Evolutionary conservation across 2,797 vertebrate species (phyloP), one percentile per base, ranked within the genome.

Genomic region (Distichodus sexfasciatus): DNA sequence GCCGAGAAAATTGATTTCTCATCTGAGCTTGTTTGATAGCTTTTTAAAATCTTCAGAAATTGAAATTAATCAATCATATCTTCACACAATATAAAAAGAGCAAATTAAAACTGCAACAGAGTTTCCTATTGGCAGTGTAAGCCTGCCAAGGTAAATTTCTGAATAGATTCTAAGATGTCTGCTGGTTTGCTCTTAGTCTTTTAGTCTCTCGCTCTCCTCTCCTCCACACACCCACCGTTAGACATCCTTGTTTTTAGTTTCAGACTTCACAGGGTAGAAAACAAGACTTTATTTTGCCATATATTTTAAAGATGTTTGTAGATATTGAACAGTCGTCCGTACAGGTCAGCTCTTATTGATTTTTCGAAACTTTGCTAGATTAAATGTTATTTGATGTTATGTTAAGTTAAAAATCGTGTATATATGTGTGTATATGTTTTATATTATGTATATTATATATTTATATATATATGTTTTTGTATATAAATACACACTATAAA

Each of bases 1-100:
- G 94, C 96, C 97, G 95, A 97, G 96, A 96, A 98, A 98, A 98
- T 98, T 99, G 97, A 99, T 99, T 98, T 98, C 93, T 98, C 96
- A 97, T 98, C 95, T 95, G 93, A 97, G 96, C 92, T 93, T 97
- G 95, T 98, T 99, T 98, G 96, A 98, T 98, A 97, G 96, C 97
- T 98, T 98, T 97, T 96, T 95, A 99, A 99, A 98, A n/a, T n/a
- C n/a, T n/a, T 98, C 93, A 95, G 96, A 98, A 98, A 98, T 98
- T 98, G 94, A 98, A 99, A 98, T 98, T 94, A 99, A 97, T 95
- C 97, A 98, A 99, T 96, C 96, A n/a, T 96, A 91, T 92, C 94
- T 93, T 95, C 96, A 64, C 1, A 94, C 86, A 92, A 96, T 95
- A 97, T 93, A 97, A 97, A n/a, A 96, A 96, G 94, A 98, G 93